Base-by-base conservation (phyloP, 2,888 invertebrate species). In the Pegoplata infirma region DNA sequence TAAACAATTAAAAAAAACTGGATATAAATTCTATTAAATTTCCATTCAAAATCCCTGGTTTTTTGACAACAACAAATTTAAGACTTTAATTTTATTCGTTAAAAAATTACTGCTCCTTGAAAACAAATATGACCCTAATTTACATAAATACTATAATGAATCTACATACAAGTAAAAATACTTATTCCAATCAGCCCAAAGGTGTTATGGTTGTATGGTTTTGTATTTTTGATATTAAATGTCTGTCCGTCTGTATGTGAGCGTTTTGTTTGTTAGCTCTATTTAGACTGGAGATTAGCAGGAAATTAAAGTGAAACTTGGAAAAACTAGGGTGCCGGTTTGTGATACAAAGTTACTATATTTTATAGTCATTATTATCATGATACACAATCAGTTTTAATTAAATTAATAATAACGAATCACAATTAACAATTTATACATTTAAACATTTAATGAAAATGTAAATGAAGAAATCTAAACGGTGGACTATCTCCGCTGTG, bases 291-390 rank as follows among this genome's bases (percentile, higher is more conserved):
- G 8, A 55, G 55, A 46, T 28, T 46, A 66, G n/a, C 56, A 47
- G 55, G 67, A 67, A 67, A 67, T 56, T 67, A 56, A 67, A 67
- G 46, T 67, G 32, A 56, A 67, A 67, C 66, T 56, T 21, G 4
- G 14, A 21, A 46, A 55, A 67, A 56, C 46, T 67, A 6, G 46
- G 32, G 10, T 67, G 47, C 46, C 19, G 10, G 19, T 32, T 32
- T 56, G 8, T 5, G 6, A 5, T 3, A 6, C 23, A 55, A 23
- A 16, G 55, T 6, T 46, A 44, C n/a, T 36, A 23, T 14, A 28
- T 28, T 40, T 40, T 17, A 28, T 36, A 25, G 5, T 28, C n/a
- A 55, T 55, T 44, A 17, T 44, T 44, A 55, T 19, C 44, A 25
- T 25, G 14, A 10, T 53, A 40, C 40, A 55, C 25, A 46, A 61